Percentiles rank a stretch among this genome's conserved stretches.
Conservation (phyloP, 2,113 vertebrate species). For the Aleadryas rufinucha region DNA sequence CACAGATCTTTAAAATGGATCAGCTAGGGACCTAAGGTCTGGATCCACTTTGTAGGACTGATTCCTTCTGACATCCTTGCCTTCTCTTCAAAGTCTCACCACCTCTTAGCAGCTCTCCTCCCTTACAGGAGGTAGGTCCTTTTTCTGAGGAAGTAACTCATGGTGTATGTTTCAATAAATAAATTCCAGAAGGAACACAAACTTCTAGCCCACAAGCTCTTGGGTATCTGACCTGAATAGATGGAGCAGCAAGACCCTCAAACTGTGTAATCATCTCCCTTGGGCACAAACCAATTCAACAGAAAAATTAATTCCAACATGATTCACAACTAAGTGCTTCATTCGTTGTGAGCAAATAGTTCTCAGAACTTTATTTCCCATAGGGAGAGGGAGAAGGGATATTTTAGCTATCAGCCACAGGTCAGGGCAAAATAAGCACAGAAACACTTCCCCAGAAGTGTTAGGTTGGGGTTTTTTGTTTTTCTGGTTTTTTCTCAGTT, state of each 20-base stretch:
- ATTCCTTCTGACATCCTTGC: background rate
- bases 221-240: background rate
- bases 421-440: background rate
- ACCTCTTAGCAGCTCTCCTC: background rate
- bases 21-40: background rate
- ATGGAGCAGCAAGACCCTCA: background rate
- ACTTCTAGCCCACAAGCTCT: background rate
- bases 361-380: background rate
- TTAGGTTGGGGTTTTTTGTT: background rate
- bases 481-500: accelerated
- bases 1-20: background rate
- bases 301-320: background rate
- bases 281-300: background rate
- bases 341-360: background rate
- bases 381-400: background rate
- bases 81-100: background rate
- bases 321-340: background rate
- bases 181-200: background rate
- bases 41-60: background rate
- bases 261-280: background rate
- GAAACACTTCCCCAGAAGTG: background rate
- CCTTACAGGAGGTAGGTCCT: background rate
- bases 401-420: background rate
- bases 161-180: background rate
- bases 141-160: background rate